These are phyloP conservation scores for Epinotia brunnichana DNA, from an alignment of 2,888 invertebrate species.

Conservation along the genomic window DNA sequence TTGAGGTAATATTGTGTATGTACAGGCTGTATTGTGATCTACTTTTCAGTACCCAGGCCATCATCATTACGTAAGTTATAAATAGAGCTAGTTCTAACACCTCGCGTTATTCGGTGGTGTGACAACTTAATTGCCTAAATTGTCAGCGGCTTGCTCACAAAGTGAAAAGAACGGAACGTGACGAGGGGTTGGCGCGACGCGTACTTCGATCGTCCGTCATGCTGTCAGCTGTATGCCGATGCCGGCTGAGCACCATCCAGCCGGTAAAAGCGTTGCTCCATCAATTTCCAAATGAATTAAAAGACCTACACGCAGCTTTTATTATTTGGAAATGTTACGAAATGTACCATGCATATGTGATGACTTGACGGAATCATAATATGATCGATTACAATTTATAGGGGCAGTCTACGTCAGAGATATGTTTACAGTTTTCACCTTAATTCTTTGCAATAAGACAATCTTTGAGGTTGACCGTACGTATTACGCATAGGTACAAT, in stretches of 20 bases:
- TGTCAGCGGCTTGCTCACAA: constrained; percentile 61
- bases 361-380: constrained; percentile 8
- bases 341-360: background rate
- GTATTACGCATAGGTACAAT: too few relatives aligned
- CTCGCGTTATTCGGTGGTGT: constrained; percentile 59
- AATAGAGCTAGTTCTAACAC: constrained; percentile 45
- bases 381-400: background rate
- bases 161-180: constrained; percentile 57
- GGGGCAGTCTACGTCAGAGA: background rate
- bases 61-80: constrained; percentile 36
- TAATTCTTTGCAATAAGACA: too few relatives aligned
- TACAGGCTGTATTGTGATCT: background rate
- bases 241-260: constrained; percentile 12
- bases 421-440: too few relatives aligned
- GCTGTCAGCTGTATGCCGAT: constrained; percentile 33
- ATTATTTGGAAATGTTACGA: constrained; percentile 4
- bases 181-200: constrained; percentile 52
- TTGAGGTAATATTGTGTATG: too few relatives aligned
- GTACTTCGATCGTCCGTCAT: constrained; percentile 43
- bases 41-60: background rate
- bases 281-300: constrained; percentile 31
- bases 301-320: constrained; percentile 4
- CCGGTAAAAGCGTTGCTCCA: constrained; percentile 19
- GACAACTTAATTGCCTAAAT: constrained; percentile 74
- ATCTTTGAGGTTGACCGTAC: too few relatives aligned